These are phyloP conservation scores for Cheilinus undulatus DNA, from an alignment of 2,113 vertebrate species.

Conservation along the genomic window DNA sequence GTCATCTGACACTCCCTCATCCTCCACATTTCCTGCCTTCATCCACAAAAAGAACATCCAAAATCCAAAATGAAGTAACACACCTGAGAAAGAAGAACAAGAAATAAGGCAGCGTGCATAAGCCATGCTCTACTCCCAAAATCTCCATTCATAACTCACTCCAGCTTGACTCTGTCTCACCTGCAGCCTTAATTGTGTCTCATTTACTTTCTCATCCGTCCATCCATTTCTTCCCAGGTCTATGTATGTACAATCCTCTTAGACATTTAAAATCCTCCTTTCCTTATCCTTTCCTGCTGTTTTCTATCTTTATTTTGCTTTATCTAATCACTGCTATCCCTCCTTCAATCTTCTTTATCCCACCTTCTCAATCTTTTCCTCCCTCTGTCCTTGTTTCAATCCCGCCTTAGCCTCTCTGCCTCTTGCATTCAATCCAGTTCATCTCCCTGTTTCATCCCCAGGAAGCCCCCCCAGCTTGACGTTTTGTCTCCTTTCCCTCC, in stretches of 20 bases:
- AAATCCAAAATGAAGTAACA: constrained; percentile 23
- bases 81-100: constrained; percentile 19
- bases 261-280: constrained; percentile 48
- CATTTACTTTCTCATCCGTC: constrained; percentile 34
- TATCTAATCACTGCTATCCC: constrained; percentile 55
- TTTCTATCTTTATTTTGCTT: constrained; percentile 44
- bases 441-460: constrained; percentile 42
- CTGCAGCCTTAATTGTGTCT: constrained; percentile 17
- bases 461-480: constrained; percentile 17
- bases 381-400: constrained; percentile 36
- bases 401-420: constrained; percentile 28
- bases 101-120: too few species aligned
- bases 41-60: too few species aligned
- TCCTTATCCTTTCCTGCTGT: constrained; percentile 24
- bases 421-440: constrained; percentile 27
- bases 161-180: constrained; percentile 16
- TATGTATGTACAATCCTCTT: constrained; percentile 22
- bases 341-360: constrained; percentile 46
- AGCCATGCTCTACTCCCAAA: too few species aligned
- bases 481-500: constrained; percentile 1
- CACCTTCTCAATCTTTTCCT: constrained; percentile 16
- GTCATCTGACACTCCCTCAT: too few species aligned
- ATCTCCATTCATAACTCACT: constrained; percentile 29
- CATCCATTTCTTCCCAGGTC: constrained; percentile 32
- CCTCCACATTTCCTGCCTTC: too few species aligned